These are phyloP conservation scores for Ormyrus thymus DNA, from an alignment of 2,888 invertebrate species.

Conservation along the genomic window DNA sequence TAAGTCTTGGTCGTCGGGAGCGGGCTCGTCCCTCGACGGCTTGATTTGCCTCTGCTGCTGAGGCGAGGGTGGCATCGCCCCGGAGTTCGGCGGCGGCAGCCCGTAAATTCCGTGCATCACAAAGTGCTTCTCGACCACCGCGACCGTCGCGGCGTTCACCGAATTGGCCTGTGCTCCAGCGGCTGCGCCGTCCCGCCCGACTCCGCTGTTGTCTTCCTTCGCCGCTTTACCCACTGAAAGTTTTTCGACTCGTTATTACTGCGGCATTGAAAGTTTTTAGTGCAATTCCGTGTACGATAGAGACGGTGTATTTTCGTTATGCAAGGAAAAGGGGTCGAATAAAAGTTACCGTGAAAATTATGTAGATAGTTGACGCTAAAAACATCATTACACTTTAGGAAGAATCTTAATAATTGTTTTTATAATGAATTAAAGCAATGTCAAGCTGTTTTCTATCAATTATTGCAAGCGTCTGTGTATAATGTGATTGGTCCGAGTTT, in stretches of 20 bases:
- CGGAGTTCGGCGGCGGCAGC: constrained; percentile 69
- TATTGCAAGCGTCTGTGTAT: no score
- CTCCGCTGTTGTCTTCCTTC: constrained; percentile 68
- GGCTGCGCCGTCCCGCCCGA: constrained; percentile 59
- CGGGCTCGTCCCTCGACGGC: constrained; percentile 54
- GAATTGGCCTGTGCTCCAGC: constrained; percentile 57
- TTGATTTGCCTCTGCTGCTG: constrained; percentile 73
- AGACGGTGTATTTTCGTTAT: no score
- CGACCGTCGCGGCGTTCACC: constrained; percentile 67
- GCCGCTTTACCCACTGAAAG: constrained; percentile 69
- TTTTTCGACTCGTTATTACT: not conserved
- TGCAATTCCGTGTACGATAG: no score
- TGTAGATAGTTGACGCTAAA: no score
- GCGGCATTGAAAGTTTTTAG: no score
- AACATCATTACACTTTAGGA: no score
- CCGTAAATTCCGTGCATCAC: constrained; percentile 72
- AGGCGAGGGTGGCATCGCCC: constrained; percentile 71
- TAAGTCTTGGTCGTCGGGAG: constrained; percentile 78
- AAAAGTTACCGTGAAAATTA: no score
- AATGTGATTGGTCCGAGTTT: no score
- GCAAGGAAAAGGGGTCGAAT: no score
- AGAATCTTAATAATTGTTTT: no score
- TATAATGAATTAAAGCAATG: no score
- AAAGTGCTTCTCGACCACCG: constrained; percentile 71
- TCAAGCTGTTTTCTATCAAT: no score